phyloP scores from a whole-genome alignment of 2,113 vertebrate species.

The Orientallactaga bullata region DNA sequence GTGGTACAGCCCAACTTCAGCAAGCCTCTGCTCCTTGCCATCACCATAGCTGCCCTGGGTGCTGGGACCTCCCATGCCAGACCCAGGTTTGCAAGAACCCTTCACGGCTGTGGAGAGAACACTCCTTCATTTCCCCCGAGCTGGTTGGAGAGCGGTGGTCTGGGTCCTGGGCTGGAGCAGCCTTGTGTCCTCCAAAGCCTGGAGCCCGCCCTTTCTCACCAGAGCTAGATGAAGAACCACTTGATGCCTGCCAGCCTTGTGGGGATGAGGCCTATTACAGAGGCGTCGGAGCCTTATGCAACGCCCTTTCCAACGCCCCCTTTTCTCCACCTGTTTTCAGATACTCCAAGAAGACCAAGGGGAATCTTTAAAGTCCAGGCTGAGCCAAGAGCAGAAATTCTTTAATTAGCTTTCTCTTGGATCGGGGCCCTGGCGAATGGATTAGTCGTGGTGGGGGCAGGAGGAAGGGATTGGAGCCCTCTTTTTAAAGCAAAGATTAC shows the following conservation, averaged over 20 bases:
- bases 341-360: constrained; percentile 66
- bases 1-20: neutral
- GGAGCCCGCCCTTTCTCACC: neutral
- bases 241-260: neutral
- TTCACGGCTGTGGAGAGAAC: neutral
- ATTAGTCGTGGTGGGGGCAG: constrained; percentile 58
- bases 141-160: neutral
- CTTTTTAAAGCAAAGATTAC: constrained; percentile 58
- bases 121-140: neutral
- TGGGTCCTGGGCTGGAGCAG: neutral
- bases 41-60: neutral
- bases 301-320: neutral
- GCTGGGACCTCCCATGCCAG: neutral
- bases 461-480: neutral
- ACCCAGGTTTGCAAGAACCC: neutral
- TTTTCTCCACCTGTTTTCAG: constrained; percentile 67
- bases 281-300: neutral
- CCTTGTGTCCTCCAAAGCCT: neutral
- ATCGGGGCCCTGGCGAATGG: constrained; percentile 56
- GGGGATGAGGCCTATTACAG: constrained; percentile 10
- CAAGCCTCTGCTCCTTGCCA: neutral
- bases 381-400: constrained; percentile 75
- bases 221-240: neutral
- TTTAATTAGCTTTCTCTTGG: constrained; percentile 82
- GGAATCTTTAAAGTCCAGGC: constrained; percentile 71